Conservation (phyloP, 1,140 invertebrate species). For the Anastrepha ludens region DNA sequence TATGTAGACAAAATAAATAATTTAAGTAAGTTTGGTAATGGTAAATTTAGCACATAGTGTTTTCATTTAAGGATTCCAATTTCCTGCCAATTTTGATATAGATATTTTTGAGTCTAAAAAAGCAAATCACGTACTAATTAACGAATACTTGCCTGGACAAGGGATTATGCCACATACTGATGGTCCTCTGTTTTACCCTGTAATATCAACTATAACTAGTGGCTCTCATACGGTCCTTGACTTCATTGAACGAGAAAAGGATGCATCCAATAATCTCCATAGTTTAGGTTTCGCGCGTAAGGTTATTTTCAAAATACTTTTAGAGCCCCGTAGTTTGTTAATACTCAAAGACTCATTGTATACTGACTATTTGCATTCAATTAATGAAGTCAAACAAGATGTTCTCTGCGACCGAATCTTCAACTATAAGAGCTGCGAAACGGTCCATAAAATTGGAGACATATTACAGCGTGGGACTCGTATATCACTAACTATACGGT, state of each 20-base stretch:
- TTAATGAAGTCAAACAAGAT: slow-evolving; percentile 85
- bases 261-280: neutral
- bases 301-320: slow-evolving; percentile 80
- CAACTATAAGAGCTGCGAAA: slow-evolving; percentile 81
- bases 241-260: slow-evolving; percentile 79
- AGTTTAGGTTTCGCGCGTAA: too few relatives aligned
- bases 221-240: slow-evolving; percentile 93
- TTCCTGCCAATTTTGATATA: slow-evolving; percentile 21
- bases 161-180: slow-evolving; percentile 97
- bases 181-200: slow-evolving; percentile 94
- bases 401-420: slow-evolving; percentile 79
- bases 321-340: slow-evolving; percentile 92
- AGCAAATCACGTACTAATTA: slow-evolving; percentile 96
- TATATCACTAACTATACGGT: slow-evolving; percentile 94
- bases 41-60: neutral
- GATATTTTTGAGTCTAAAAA: slow-evolving; percentile 85
- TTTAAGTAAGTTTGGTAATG: slow-evolving; percentile 69
- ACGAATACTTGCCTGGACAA: slow-evolving; percentile 95
- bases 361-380: slow-evolving; percentile 90
- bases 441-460: slow-evolving; percentile 76
- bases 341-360: slow-evolving; percentile 91
- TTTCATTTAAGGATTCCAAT: neutral
- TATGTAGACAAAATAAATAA: slow-evolving; percentile 85
- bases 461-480: slow-evolving; percentile 81
- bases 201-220: slow-evolving; percentile 93